phyloP scores from a whole-genome alignment of 2,797 vertebrate genomes.

The Stomatorhinus walkeri region DNA sequence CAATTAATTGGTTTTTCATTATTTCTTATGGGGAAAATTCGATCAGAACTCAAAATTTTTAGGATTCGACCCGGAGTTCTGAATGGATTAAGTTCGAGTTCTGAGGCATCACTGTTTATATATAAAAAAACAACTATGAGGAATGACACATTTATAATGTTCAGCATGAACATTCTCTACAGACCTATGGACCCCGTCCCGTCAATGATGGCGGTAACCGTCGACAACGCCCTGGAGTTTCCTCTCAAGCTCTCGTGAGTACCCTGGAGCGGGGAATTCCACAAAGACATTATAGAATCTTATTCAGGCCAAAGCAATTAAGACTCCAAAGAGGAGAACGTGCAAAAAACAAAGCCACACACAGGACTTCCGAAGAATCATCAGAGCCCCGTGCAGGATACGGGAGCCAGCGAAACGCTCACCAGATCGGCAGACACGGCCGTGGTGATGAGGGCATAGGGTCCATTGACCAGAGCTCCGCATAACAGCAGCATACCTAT shows the following conservation, averaged over 20 bases:
- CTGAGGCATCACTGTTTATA: too few species aligned
- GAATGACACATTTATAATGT: background rate
- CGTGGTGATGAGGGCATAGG: conserved; percentile 91
- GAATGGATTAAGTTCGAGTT: too few species aligned
- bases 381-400: too few species aligned
- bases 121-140: background rate
- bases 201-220: conserved; percentile 92
- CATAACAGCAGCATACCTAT: conserved; percentile 85
- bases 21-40: too few species aligned
- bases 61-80: too few species aligned
- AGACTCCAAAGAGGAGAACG: background rate
- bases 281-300: background rate
- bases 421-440: conserved; percentile 94
- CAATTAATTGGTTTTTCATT: too few species aligned
- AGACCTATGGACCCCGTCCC: conserved; percentile 87
- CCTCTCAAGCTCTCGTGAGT: conserved; percentile 87
- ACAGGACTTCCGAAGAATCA: background rate
- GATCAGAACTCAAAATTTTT: too few species aligned
- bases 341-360: too few species aligned
- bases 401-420: conserved; percentile 34
- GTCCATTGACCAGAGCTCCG: conserved; percentile 86
- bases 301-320: background rate
- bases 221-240: conserved; percentile 85
- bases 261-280: conserved; percentile 59
- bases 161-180: conserved; percentile 30